Evolutionary conservation across 2,797 vertebrate genomes (phyloP).

Genomic region (Sebastes oblongus): DNA sequence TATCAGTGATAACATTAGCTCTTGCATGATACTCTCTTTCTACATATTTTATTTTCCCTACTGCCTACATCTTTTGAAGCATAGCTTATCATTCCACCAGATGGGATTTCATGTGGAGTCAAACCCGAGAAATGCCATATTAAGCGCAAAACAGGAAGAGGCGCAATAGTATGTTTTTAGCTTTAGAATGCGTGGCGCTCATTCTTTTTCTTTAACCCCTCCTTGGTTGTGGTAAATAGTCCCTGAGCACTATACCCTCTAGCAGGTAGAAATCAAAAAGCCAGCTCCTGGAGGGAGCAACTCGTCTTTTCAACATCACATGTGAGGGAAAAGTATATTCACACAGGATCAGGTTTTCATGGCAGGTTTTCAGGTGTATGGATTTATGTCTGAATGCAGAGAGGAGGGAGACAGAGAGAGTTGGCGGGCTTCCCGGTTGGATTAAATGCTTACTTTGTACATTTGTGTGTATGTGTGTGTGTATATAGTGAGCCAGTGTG

Average conservation of each 20-base stretch:
- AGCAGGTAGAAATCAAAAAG: constrained; percentile 46
- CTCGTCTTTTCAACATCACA: neutral
- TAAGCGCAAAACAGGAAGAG: neutral
- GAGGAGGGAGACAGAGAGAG: constrained; percentile 7
- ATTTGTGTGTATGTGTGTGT: neutral
- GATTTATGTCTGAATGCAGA: constrained; percentile 48
- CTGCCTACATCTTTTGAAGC: constrained; percentile 15
- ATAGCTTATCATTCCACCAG: neutral
- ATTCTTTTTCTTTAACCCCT: neutral
- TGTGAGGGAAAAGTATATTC: constrained; percentile 14
- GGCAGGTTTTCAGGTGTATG: constrained; percentile 33
- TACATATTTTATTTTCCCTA: neutral
- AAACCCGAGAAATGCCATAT: neutral
- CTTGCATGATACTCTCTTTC: neutral
- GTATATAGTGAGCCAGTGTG: neutral
- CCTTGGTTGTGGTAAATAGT: constrained; percentile 2
- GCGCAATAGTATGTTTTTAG: neutral
- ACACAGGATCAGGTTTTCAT: constrained; percentile 24
- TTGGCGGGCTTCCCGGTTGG: constrained; percentile 21
- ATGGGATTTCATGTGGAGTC: constrained; percentile 9
- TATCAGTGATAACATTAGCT: neutral
- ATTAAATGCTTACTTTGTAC: constrained; percentile 33
- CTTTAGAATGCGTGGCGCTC: neutral
- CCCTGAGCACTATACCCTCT: constrained; percentile 5
- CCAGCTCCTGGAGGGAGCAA: constrained; percentile 18